phyloP scores from a whole-genome alignment of 1,140 invertebrate species.

The Ceratina calcarata region DNA sequence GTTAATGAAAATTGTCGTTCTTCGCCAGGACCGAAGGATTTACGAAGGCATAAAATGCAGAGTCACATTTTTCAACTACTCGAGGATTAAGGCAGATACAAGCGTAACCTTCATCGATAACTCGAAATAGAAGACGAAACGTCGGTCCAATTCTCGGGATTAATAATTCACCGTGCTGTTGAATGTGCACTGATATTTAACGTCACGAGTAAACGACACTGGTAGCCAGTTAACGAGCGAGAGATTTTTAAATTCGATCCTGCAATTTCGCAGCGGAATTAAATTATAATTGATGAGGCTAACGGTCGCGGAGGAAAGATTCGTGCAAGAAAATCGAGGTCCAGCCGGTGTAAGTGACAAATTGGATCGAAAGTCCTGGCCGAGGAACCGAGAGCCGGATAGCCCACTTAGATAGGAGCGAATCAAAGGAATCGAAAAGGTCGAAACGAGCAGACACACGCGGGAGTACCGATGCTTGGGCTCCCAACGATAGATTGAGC shows the following conservation, averaged over 20 bases:
- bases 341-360: conserved; percentile 19
- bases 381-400: conserved; percentile 2
- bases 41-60: no score
- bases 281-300: conserved; percentile 2
- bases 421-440: conserved; percentile 47
- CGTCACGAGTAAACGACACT: neutral
- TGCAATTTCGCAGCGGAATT: neutral
- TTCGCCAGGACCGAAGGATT: no score
- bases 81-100: no score
- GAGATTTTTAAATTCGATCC: neutral
- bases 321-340: neutral
- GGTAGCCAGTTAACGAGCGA: no score
- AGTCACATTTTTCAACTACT: no score
- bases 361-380: conserved; percentile 19
- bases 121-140: no score
- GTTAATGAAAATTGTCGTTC: no score
- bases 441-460: conserved; percentile 1
- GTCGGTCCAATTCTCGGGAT: no score
- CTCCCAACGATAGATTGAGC: conserved; percentile 60
- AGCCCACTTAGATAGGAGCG: conserved; percentile 41
- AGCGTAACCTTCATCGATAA: no score
- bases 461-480: conserved; percentile 47
- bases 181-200: neutral
- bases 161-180: no score
- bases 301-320: neutral